These are phyloP conservation scores for Nasua narica DNA, from an alignment of 2,797 vertebrate genomes.

Conservation along the genomic window DNA sequence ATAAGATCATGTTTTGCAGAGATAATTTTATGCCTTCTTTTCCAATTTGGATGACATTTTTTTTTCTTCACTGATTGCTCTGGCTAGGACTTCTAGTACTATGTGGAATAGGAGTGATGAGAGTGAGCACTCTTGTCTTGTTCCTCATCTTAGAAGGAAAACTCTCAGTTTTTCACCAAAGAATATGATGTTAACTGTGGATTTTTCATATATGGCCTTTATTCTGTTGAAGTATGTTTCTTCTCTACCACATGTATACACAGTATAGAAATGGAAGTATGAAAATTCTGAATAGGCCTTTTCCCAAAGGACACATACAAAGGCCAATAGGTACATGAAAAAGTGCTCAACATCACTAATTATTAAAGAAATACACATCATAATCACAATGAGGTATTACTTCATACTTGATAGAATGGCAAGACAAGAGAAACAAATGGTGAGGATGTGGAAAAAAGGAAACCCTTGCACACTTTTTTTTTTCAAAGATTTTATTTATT, in stretches of 20 bases:
- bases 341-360: background rate
- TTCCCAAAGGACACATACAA: background rate
- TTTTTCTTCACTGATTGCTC: background rate
- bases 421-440: background rate
- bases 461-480: background rate
- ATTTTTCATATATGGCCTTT: background rate
- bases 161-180: background rate
- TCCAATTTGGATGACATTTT: background rate
- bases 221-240: background rate
- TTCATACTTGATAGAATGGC: background rate
- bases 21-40: background rate
- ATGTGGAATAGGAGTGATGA: background rate
- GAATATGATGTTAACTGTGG: background rate
- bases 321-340: background rate
- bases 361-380: background rate
- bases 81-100: background rate
- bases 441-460: background rate
- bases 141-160: background rate
- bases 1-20: background rate
- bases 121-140: background rate
- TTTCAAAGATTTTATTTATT: too few relatives aligned
- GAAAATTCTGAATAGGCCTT: background rate
- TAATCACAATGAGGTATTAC: background rate
- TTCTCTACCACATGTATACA: background rate
- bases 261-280: background rate